A percentile compares a stretch with the other conserved stretches of the same genome.
These are phyloP conservation scores for Chaenogobius annularis DNA, from an alignment of 2,113 vertebrate genomes.

Conservation along the genomic window DNA sequence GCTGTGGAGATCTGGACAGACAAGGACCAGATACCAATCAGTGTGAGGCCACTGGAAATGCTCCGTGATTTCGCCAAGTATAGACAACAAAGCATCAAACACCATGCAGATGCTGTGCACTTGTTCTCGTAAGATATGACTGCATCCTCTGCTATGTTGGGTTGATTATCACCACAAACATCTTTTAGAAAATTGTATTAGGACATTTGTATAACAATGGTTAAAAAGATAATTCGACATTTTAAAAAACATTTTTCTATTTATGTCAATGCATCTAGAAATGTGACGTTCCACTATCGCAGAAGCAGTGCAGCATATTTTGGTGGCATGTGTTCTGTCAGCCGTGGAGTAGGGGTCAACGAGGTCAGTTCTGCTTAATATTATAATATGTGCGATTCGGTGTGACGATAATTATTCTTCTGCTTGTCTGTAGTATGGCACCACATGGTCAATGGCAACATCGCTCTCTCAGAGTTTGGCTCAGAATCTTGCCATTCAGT, in stretches of 20 bases:
- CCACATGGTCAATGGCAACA: conserved; percentile 84
- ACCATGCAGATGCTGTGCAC: conserved; percentile 90
- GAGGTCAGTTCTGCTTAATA: conserved; percentile 82
- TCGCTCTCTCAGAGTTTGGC: conserved; percentile 91
- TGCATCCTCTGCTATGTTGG: background rate
- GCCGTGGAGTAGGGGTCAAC: conserved; percentile 92
- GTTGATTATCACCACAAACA: background rate
- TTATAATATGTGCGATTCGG: background rate
- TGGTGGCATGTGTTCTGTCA: conserved; percentile 89
- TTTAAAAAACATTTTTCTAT: too few relatives aligned
- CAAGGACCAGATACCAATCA: conserved; percentile 87
- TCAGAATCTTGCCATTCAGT: conserved; percentile 96
- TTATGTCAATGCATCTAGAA: conserved; percentile 72
- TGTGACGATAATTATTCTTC: conserved; percentile 30
- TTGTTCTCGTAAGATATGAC: conserved; percentile 86
- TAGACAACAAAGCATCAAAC: conserved; percentile 88
- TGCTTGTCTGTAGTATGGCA: conserved; percentile 84
- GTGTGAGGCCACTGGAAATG: conserved; percentile 87
- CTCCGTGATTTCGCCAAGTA: conserved; percentile 93
- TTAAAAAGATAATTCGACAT: background rate
- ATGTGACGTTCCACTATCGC: conserved; percentile 93
- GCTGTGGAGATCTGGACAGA: conserved; percentile 96
- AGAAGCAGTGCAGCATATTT: conserved; percentile 93
- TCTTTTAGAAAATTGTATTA: background rate
- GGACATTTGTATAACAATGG: background rate